A percentile compares a stretch with the other conserved stretches of the same genome.
Conservation (phyloP, 1,140 invertebrate species). For the Drosophila insularis region DNA sequence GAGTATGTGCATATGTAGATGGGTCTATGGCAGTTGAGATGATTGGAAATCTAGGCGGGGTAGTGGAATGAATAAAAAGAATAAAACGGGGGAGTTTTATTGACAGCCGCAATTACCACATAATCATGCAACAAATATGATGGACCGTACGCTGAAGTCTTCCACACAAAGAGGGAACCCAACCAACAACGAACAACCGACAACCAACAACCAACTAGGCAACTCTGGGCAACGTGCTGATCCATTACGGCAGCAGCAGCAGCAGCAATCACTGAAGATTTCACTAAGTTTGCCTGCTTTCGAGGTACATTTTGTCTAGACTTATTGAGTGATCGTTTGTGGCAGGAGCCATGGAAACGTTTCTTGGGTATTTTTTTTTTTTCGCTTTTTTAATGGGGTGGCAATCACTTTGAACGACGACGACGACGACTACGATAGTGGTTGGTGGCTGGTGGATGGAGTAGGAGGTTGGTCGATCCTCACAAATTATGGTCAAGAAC, state of each 20-base stretch:
- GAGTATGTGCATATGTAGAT: constrained; percentile 8
- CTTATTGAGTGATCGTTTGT: constrained; percentile 79
- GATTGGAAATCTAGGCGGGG: constrained; percentile 54
- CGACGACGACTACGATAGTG: constrained; percentile 42
- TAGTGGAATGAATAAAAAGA: constrained; percentile 74
- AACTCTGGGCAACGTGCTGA: constrained; percentile 67
- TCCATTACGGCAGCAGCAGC: constrained; percentile 77
- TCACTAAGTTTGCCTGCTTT: constrained; percentile 27
- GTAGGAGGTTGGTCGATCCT: constrained; percentile 38
- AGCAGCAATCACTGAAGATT: constrained; percentile 69
- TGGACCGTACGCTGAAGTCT: constrained; percentile 29
- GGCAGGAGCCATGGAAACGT: constrained; percentile 66
- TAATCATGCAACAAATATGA: constrained; percentile 81
- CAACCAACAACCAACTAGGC: background rate
- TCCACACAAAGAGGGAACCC: constrained; percentile 53
- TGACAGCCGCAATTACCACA: constrained; percentile 82
- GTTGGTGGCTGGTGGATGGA: constrained; percentile 12
- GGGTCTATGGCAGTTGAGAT: constrained; percentile 9
- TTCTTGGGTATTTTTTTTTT: background rate
- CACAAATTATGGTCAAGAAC: constrained; percentile 77
- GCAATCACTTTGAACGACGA: constrained; percentile 80
- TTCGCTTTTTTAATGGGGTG: constrained; percentile 78
- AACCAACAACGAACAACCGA: constrained; percentile 3
- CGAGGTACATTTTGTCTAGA: constrained; percentile 77
- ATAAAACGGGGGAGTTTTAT: constrained; percentile 82